A percentile compares a stretch with the other conserved stretches of the same genome.
These are phyloP conservation scores for Melierax canorus DNA, from an alignment of 2,113 vertebrate species.

Conservation along the genomic window DNA sequence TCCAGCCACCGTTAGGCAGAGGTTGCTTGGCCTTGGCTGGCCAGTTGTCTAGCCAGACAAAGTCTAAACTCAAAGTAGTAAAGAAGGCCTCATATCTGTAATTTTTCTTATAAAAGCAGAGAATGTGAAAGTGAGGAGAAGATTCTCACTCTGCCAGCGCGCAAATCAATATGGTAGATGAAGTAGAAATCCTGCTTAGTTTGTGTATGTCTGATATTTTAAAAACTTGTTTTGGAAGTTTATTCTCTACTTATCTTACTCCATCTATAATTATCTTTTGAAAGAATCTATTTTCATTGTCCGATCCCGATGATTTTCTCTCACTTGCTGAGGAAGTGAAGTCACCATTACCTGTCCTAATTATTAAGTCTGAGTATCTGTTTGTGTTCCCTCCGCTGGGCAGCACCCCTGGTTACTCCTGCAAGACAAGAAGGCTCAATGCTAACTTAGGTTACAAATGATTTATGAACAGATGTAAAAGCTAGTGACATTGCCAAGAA, in stretches of 20 bases:
- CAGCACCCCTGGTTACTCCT: neutral
- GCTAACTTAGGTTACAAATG: neutral
- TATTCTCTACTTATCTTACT: neutral
- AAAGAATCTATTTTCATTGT: neutral
- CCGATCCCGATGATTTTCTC: neutral
- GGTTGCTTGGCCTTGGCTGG: neutral
- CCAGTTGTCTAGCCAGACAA: neutral
- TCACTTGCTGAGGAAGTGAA: neutral
- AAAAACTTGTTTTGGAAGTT: neutral
- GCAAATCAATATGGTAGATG: neutral
- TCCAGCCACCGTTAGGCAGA: neutral
- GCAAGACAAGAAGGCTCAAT: neutral
- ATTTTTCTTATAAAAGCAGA: neutral
- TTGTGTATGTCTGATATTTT: neutral
- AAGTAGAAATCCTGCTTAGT: neutral
- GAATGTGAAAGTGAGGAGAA: neutral
- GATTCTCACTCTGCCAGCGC: neutral
- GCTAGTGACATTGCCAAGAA: neutral
- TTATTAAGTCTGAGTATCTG: neutral
- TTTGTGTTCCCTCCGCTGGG: neutral
- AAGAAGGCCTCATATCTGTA: neutral
- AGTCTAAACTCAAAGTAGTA: neutral
- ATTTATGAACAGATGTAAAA: neutral
- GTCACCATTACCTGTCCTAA: neutral
- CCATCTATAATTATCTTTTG: neutral